Conservation (phyloP, 2,888 invertebrate species). For the Epinotia demarniana region DNA sequence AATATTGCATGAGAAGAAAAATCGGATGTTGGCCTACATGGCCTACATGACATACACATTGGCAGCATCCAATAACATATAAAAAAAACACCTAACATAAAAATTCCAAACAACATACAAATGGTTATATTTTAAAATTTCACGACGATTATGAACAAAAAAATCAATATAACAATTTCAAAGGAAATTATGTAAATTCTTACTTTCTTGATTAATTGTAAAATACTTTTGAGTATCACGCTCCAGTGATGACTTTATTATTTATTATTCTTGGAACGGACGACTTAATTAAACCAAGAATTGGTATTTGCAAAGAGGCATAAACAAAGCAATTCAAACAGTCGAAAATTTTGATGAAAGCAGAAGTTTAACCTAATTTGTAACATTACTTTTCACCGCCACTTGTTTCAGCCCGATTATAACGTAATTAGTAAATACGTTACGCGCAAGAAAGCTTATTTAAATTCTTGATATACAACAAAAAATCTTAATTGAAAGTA, state of each 20-base stretch:
- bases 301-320: conserved; percentile 20
- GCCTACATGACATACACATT: too few species aligned
- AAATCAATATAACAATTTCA: not conserved
- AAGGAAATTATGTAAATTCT: not conserved
- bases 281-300: conserved; percentile 20
- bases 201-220: not conserved
- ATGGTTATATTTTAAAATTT: too few species aligned
- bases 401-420: conserved; percentile 31
- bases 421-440: conserved; percentile 24
- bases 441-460: conserved; percentile 34
- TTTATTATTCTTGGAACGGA: conserved; percentile 23
- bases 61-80: too few species aligned
- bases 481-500: too few species aligned
- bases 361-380: conserved; percentile 19
- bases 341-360: conserved; percentile 16
- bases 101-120: too few species aligned
- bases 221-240: not conserved
- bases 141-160: not conserved
- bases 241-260: not conserved
- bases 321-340: conserved; percentile 24
- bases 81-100: too few species aligned
- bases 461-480: conserved; percentile 24
- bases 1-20: conserved; percentile 25
- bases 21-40: not conserved
- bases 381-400: conserved; percentile 16